Evolutionary conservation across 2,113 vertebrate species (phyloP), one percentile per base, ranked within the genome.

Genomic region (Actenoides hombroni): DNA sequence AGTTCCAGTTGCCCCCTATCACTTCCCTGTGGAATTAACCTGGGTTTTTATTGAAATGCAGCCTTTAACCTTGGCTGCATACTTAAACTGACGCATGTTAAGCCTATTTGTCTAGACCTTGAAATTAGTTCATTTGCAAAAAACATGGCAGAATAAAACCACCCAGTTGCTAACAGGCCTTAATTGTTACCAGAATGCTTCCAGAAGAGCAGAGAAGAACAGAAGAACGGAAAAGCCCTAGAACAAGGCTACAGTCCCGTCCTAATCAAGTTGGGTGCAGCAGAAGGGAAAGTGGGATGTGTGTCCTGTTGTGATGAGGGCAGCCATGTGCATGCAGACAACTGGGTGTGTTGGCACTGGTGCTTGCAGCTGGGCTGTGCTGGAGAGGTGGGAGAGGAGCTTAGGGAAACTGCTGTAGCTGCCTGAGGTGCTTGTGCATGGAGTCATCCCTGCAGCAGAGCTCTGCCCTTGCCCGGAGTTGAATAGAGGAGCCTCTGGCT

Each of bases 351-450:
- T 21, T 46, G 40, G 44, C 18, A 1, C 5, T 0, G 2, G 21
- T 15, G 37, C 35, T 57, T n/a, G 42, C 54, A 51, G 60, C 53
- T 21, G 33, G 24, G 26, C 63, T 49, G 20, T 13, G 54, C 49
- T 17, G 39, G n/a, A 23, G 57, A 23, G 59, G 7, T 1, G 16
- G 49, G 35, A 48, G 42, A 23, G 37, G 19, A 35, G 28, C 15
- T 0, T 23, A 19, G 42, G 25, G n/a, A 24, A 46, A 13, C 16
- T 19, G 12, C 29, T 13, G 10, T 25, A 29, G 9, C 37, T 1
- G 6, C 9, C 33, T 6, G 37, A 40, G 42, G 37, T 48, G 40
- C 33, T 29, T 3, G 0, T 11, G 31, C 37, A 4, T 1, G 0
- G 53, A 10, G 10, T 35, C n/a, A 10, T 15, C 56, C 25, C 37